These are phyloP conservation scores for Triplophysa tibetana DNA, from an alignment of 2,113 vertebrate genomes.

Conservation along the genomic window DNA sequence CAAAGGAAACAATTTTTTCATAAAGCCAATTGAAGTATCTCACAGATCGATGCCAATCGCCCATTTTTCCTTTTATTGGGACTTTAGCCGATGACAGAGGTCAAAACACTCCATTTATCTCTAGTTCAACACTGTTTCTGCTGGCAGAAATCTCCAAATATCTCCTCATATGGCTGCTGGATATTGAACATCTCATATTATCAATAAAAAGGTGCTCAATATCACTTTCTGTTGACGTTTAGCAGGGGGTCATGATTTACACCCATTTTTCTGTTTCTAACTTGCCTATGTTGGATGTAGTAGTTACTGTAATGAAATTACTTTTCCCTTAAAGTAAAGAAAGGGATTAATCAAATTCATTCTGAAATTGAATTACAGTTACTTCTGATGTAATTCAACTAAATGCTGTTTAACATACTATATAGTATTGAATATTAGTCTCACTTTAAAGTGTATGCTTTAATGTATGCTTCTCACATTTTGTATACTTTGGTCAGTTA, in stretches of 20 bases:
- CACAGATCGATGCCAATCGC: conserved; percentile 55
- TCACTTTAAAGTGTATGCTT: too few species aligned
- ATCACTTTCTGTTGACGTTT: not conserved
- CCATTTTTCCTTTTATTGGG: conserved; percentile 25
- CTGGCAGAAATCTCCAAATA: conserved; percentile 20
- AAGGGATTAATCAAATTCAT: too few species aligned
- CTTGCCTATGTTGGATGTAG: too few species aligned
- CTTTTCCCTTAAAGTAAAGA: too few species aligned
- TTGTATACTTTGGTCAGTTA: too few species aligned
- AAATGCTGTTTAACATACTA: too few species aligned
- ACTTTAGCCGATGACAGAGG: conserved; percentile 44
- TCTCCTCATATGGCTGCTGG: conserved; percentile 35
- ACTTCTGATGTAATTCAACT: too few species aligned
- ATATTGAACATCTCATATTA: conserved; percentile 34
- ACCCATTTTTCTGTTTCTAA: not conserved
- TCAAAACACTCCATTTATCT: conserved; percentile 34
- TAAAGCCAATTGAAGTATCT: conserved; percentile 9
- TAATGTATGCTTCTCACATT: too few species aligned
- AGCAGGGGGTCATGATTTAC: conserved; percentile 5
- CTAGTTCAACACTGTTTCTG: conserved; percentile 38
- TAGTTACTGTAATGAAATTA: too few species aligned
- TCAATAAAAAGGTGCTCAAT: not conserved
- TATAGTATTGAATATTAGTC: too few species aligned
- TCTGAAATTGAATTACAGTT: too few species aligned
- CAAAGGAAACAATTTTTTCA: conserved; percentile 44